Conservation (phyloP, 1,140 invertebrate genomes). For the Microplitis demolitor region DNA sequence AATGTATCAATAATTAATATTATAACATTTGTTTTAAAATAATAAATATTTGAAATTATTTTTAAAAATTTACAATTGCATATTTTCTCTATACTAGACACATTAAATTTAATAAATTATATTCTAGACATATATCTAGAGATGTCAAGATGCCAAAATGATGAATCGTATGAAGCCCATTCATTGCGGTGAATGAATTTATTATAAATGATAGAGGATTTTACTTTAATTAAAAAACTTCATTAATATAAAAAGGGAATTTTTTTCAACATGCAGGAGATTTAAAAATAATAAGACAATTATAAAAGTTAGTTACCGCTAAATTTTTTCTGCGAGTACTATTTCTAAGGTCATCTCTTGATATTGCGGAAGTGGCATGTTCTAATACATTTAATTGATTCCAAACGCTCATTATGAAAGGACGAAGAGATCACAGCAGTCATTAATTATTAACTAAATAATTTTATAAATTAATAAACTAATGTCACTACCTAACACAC, state of each 20-base stretch:
- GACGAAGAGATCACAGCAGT: neutral
- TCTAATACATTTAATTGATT: conserved; percentile 66
- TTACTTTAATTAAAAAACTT: no score
- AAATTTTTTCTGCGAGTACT: conserved; percentile 63
- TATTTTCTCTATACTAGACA: no score
- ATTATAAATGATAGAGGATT: no score
- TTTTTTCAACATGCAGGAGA: conserved; percentile 6
- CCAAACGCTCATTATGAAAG: conserved; percentile 67
- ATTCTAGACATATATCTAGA: no score
- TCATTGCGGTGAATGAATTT: neutral
- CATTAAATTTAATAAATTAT: neutral
- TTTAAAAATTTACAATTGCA: no score
- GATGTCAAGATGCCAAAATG: conserved; percentile 14
- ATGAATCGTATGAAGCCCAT: conserved; percentile 13
- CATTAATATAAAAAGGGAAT: no score
- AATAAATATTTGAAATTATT: no score
- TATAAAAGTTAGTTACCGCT: conserved; percentile 55
- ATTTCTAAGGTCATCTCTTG: conserved; percentile 65
- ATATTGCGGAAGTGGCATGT: conserved; percentile 64
- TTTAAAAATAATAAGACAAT: neutral
- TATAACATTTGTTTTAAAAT: no score
- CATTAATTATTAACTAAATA: neutral
- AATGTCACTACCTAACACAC: neutral
- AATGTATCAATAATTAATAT: no score
- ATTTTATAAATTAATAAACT: neutral